Conservation (phyloP, 2,797 vertebrate genomes). For the Sebastiscus albofasciatus region DNA sequence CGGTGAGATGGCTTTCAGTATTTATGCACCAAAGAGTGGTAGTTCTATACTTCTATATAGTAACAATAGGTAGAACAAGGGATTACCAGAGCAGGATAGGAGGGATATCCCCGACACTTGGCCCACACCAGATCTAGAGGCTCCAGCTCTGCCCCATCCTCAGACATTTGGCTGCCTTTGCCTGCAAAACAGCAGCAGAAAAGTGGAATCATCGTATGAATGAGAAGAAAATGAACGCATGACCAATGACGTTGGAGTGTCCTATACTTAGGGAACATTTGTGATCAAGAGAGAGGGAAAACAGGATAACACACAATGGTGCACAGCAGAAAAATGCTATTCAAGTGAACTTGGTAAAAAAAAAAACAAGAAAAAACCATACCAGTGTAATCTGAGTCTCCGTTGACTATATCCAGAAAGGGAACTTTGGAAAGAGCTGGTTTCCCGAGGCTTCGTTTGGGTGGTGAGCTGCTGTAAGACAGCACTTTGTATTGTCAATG, state of each 20-base stretch:
- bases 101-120: slow-evolving; percentile 97
- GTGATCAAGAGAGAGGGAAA: neutral
- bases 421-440: slow-evolving; percentile 92
- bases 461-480: slow-evolving; percentile 82
- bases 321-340: neutral
- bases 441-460: slow-evolving; percentile 93
- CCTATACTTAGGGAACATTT: neutral
- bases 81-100: slow-evolving; percentile 97
- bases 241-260: neutral
- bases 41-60: too few relatives aligned
- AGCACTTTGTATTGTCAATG: slow-evolving; percentile 8
- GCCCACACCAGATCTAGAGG: slow-evolving; percentile 97
- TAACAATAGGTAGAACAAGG: neutral
- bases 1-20: too few relatives aligned
- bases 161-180: slow-evolving; percentile 85
- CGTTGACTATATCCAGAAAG: slow-evolving; percentile 90
- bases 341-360: neutral
- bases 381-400: slow-evolving; percentile 88
- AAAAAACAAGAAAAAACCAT: slow-evolving; percentile 60
- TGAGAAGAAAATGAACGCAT: neutral
- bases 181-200: slow-evolving; percentile 70
- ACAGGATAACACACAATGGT: neutral
- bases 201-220: neutral
- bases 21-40: too few relatives aligned
- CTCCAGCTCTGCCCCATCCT: slow-evolving; percentile 89